Evolutionary conservation across 2,113 vertebrate species (phyloP), one percentile per base, ranked within the genome.

Genomic region (Hyaena hyaena): DNA sequence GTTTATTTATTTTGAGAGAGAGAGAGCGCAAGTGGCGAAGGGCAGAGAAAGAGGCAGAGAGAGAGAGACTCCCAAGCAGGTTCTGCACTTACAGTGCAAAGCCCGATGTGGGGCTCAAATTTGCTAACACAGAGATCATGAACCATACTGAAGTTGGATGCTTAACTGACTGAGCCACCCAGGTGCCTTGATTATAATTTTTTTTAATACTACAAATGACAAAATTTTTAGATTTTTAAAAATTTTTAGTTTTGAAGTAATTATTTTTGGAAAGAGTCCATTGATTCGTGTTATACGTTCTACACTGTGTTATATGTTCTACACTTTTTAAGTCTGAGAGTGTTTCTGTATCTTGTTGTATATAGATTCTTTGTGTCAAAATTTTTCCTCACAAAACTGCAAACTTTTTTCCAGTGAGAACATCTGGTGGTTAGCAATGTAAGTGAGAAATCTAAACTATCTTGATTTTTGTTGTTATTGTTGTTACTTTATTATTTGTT

Each of bases 181-280:
- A 61, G 58, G 21, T 9, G 2, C 58, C 2, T 8, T 2, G 8
- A 79, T 86, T 43, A 11, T 15, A 55, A 24, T 48, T 26, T 87
- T 87, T 39, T 68, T 43, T 61, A 95, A 61, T 82, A 61, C 24
- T 21, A 61, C 10, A 69, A 43, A 7, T 68, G 11, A 61, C 24
- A 45, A 58, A 39, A 39, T 82, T 90, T 80, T 80, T 24, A 77
- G 23, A 35, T 76, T 73, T 45, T 58, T 1, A 9, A 9, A 23
- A 8, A 66, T 33, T 95, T 96, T 89, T 68, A 83, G 63, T 81
- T 96, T 74, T 76, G 31, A 74, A 83, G 58, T 58, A 76, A 74
- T 68, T 74, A 91, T 33, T 81, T 86, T 91, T 68, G 55, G 83
- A 68, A 91, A 58, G 39, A 39, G 21, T 43, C 7, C 4, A 23